Evolutionary conservation across 2,797 vertebrate genomes (phyloP).

Genomic region (Takifugu rubripes): DNA sequence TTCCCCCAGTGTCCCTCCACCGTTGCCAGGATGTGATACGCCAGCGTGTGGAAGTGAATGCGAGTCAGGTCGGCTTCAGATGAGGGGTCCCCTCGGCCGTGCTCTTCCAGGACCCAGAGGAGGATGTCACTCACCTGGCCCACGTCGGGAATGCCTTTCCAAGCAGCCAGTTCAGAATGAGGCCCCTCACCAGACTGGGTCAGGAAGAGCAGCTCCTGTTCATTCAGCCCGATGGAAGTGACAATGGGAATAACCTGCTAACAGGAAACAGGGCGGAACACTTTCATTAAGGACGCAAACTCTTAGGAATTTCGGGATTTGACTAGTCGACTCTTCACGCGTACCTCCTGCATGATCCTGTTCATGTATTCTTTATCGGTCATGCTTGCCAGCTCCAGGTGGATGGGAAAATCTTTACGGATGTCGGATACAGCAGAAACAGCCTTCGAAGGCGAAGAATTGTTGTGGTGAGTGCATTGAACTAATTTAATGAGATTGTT

Average conservation of each 20-base stretch:
- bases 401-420: conserved; percentile 84
- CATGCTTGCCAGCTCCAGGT: conserved; percentile 97
- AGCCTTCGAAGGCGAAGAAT: conserved; percentile 69
- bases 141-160: conserved; percentile 87
- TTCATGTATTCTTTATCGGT: conserved; percentile 92
- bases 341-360: conserved; percentile 94
- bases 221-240: conserved; percentile 93
- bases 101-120: conserved; percentile 88
- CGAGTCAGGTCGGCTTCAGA: conserved; percentile 85
- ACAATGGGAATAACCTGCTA: conserved; percentile 96
- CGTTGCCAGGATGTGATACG: conserved; percentile 90
- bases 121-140: conserved; percentile 92
- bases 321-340: conserved; percentile 52
- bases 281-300: conserved; percentile 25
- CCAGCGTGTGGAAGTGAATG: conserved; percentile 95
- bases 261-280: conserved; percentile 63
- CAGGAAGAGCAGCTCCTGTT: conserved; percentile 97
- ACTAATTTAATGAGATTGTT: too few relatives aligned
- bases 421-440: conserved; percentile 86
- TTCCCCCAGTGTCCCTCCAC: conserved; percentile 94
- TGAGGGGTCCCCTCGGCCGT: conserved; percentile 69
- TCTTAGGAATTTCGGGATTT: background rate
- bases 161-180: conserved; percentile 79
- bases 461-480: too few relatives aligned
- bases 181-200: conserved; percentile 87